phyloP scores from a whole-genome alignment of 2,797 vertebrate species.

The Esox lucius region DNA sequence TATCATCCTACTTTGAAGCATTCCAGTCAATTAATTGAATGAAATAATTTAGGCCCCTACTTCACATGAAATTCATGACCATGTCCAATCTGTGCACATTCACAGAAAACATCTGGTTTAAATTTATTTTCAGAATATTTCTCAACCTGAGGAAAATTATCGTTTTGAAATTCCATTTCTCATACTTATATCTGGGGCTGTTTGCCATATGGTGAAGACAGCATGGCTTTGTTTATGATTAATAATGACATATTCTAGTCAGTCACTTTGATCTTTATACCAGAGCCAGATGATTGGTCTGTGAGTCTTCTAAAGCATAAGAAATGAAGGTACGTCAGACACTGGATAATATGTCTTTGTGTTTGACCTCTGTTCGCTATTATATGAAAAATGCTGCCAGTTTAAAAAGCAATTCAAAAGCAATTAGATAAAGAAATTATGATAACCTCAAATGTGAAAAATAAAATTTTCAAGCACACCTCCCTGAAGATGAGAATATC shows the following conservation, averaged over 20 bases:
- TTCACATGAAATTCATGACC: too few relatives aligned
- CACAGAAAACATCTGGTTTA: not conserved
- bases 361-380: not conserved
- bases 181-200: not conserved
- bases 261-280: not conserved
- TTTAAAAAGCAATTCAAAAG: not conserved
- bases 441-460: not conserved
- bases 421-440: not conserved
- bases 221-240: not conserved
- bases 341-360: not conserved
- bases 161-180: not conserved
- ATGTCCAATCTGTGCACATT: not conserved
- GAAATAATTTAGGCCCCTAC: too few relatives aligned
- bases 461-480: not conserved
- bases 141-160: not conserved
- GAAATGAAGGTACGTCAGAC: too few relatives aligned
- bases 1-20: too few relatives aligned
- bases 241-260: not conserved
- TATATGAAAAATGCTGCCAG: not conserved
- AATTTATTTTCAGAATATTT: not conserved
- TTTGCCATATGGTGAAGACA: not conserved
- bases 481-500: not conserved
- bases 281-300: not conserved
- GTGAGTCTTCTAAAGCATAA: not conserved
- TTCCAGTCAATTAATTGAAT: too few relatives aligned